A percentile compares a stretch with the other conserved stretches of the same genome.
Conservation (phyloP, 1,140 invertebrate genomes). For the Cotesia typhae region DNA sequence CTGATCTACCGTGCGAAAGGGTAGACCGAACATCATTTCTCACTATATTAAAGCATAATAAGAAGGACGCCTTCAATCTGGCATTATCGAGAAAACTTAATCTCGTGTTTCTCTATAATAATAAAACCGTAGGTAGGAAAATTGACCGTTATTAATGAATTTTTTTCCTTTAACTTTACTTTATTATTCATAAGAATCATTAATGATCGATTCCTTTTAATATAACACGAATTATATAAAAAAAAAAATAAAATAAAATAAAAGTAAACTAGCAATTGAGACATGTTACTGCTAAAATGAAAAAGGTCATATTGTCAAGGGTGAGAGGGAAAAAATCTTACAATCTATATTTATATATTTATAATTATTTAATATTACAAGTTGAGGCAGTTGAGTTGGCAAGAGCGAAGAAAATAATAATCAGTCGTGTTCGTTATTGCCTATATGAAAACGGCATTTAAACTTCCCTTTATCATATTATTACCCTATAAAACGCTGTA, state of each 20-base stretch:
- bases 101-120: constrained; percentile 9
- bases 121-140: constrained; percentile 10
- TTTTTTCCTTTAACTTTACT: background rate
- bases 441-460: constrained; percentile 32
- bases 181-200: constrained; percentile 17
- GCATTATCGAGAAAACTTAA: constrained; percentile 24
- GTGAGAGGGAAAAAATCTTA: constrained; percentile 13
- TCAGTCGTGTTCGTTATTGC: constrained; percentile 39
- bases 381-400: constrained; percentile 65
- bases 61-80: constrained; percentile 7
- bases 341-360: constrained; percentile 16
- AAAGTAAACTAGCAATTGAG: background rate
- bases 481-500: no score
- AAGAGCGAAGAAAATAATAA: constrained; percentile 51
- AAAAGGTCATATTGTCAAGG: constrained; percentile 13
- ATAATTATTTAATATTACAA: constrained; percentile 55
- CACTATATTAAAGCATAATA: constrained; percentile 10
- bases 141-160: constrained; percentile 22
- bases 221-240: background rate
- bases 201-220: background rate
- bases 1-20: constrained; percentile 15
- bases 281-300: background rate
- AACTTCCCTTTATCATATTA: no score
- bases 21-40: constrained; percentile 23
- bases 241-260: background rate